Evolutionary conservation across 2,797 vertebrate genomes (phyloP), one percentile per base, ranked within the genome.

Genomic region (Sparidentex hasta): DNA sequence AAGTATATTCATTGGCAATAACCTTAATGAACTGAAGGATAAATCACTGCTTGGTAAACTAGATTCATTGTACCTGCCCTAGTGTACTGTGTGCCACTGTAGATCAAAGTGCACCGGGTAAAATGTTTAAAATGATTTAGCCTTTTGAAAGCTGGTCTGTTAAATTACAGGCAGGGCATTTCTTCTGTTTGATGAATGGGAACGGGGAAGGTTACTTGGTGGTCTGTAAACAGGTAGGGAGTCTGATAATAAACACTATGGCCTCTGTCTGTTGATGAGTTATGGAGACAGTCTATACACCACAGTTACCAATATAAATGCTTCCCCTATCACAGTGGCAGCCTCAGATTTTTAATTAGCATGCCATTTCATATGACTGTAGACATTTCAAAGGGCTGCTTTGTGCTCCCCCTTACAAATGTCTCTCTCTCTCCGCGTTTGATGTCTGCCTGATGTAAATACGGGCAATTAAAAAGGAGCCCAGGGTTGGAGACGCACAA

Each of bases 371-470:
- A 95, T 96, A 96, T 95, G 95, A 96, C 95, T 97, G 92, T 96
- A 97, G 96, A 97, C 94, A 95, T 98, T 97, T 97, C 96, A 97
- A 96, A 97, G 95, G 94, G 94, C 85, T 94, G 94, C 95, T 97
- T 98, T 97, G 95, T 97, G 95, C 94, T 96, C 92, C 96, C 93
- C 94, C 92, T 96, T 97, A 96, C 94, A 97, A 97, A 97, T 95
- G 95, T 96, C 94, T 97, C 96, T 87, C 96, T 87, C 88, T 93
- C 94, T 93, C 94, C 93, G 94, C 94, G 96, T 99, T 98, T 99
- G 97, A 98, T 97, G 97, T 97, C 95, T 94, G 95, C 95, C 95
- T 96, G 95, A 97, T 97, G 96, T 97, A 97, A 96, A 97, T 97
- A 96, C 89, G 90, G 96, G 96, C 97, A 99, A 98, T 98, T 98